Conservation (phyloP, 2,888 invertebrate genomes). For the Drosophila paramelanica region DNA sequence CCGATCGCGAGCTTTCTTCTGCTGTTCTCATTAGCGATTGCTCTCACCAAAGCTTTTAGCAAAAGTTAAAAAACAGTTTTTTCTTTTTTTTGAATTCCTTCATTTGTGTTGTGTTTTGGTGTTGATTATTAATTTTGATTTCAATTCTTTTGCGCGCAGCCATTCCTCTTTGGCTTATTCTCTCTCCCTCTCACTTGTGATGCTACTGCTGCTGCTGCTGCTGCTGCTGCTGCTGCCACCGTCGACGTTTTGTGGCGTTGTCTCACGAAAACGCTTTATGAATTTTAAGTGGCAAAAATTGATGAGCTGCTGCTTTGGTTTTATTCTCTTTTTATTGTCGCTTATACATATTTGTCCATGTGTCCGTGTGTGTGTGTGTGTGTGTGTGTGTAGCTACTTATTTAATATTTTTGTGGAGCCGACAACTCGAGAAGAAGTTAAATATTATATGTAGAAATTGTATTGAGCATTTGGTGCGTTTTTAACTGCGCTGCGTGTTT, state of each 20-base stretch:
- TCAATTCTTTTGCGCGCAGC: conserved; percentile 33
- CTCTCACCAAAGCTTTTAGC: conserved; percentile 10
- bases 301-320: conserved; percentile 72
- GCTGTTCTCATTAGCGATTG: background rate
- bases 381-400: conserved; percentile 42
- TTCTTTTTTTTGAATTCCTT: conserved; percentile 13
- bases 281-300: conserved; percentile 76
- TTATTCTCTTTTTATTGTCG: conserved; percentile 73
- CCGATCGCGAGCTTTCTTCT: background rate
- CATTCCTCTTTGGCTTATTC: conserved; percentile 8
- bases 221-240: conserved; percentile 10
- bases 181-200: conserved; percentile 1
- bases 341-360: conserved; percentile 34
- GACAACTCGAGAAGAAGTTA: conserved; percentile 34
- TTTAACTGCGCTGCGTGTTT: conserved; percentile 74
- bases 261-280: conserved; percentile 68
- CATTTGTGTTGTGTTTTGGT: conserved; percentile 23
- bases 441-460: conserved; percentile 68
- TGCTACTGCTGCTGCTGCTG: conserved; percentile 2
- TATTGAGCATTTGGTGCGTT: conserved; percentile 68
- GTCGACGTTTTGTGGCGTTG: conserved; percentile 29
- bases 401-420: conserved; percentile 67
- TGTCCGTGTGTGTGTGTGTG: conserved; percentile 1
- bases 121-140: conserved; percentile 47
- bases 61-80: background rate